Conservation (phyloP, 2,888 invertebrate species). For the Linyphia triangularis region DNA sequence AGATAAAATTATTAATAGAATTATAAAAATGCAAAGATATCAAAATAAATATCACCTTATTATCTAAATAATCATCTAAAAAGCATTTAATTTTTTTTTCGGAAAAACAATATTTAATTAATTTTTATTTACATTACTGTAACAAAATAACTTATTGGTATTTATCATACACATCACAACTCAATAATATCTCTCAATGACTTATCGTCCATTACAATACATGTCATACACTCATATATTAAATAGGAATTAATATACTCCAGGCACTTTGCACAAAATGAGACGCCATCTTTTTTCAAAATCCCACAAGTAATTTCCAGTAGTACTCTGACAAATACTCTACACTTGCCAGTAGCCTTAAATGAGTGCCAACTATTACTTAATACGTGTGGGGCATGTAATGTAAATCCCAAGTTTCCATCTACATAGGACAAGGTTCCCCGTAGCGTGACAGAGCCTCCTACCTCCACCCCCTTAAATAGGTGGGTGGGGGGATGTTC, state of each 20-base stretch:
- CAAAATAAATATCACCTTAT: too few species aligned
- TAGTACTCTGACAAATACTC: slow-evolving; percentile 30
- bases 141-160: neutral
- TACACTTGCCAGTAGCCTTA: slow-evolving; percentile 12
- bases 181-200: neutral
- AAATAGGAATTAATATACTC: neutral
- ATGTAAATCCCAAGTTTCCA: neutral
- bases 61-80: too few species aligned
- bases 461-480: slow-evolving; percentile 9
- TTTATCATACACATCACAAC: neutral
- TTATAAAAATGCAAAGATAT: too few species aligned
- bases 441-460: slow-evolving; percentile 47
- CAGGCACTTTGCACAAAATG: neutral
- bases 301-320: slow-evolving; percentile 18
- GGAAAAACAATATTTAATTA: too few species aligned
- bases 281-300: neutral
- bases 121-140: neutral
- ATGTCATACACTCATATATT: neutral
- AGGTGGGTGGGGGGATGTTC: neutral
- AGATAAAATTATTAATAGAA: too few species aligned
- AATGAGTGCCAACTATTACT: slow-evolving; percentile 51
- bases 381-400: slow-evolving; percentile 62
- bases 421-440: neutral
- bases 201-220: neutral
- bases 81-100: too few species aligned